phyloP scores from a whole-genome alignment of 2,888 invertebrate genomes.

The Chouioia cunea region DNA sequence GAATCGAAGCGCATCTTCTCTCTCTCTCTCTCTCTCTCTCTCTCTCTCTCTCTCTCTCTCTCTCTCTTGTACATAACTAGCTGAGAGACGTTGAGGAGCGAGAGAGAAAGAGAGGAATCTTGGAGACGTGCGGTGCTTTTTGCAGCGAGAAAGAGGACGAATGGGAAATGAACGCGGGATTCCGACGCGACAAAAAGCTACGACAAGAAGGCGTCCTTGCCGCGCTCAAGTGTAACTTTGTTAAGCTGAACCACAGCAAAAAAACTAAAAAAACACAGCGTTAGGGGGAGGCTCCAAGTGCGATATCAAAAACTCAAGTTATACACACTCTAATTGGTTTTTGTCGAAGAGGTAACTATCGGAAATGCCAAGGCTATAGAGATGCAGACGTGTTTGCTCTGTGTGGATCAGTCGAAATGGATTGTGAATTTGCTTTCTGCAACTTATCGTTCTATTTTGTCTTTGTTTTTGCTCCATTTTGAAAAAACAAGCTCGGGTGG shows the following conservation, averaged over 20 bases:
- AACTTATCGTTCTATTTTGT: slow-evolving; percentile 16
- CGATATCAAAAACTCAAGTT: slow-evolving; percentile 18
- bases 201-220: slow-evolving; percentile 36
- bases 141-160: slow-evolving; percentile 26
- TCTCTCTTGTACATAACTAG: too few relatives aligned
- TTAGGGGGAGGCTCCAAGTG: slow-evolving; percentile 10
- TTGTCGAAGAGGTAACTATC: neutral
- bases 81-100: slow-evolving; percentile 15
- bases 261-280: neutral
- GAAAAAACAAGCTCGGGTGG: too few relatives aligned
- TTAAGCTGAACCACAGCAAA: slow-evolving; percentile 23
- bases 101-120: slow-evolving; percentile 30
- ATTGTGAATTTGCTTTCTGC: neutral
- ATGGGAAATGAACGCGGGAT: slow-evolving; percentile 25
- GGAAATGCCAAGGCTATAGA: too few relatives aligned
- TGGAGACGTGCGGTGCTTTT: slow-evolving; percentile 34
- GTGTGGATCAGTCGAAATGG: neutral
- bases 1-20: neutral
- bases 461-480: neutral
- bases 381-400: slow-evolving; percentile 16
- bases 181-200: slow-evolving; percentile 5
- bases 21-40: too few relatives aligned
- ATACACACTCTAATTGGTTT: slow-evolving; percentile 7
- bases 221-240: slow-evolving; percentile 27
- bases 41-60: too few relatives aligned